phyloP scores from a whole-genome alignment of 2,888 invertebrate genomes.

The Oegoconia quadripuncta region DNA sequence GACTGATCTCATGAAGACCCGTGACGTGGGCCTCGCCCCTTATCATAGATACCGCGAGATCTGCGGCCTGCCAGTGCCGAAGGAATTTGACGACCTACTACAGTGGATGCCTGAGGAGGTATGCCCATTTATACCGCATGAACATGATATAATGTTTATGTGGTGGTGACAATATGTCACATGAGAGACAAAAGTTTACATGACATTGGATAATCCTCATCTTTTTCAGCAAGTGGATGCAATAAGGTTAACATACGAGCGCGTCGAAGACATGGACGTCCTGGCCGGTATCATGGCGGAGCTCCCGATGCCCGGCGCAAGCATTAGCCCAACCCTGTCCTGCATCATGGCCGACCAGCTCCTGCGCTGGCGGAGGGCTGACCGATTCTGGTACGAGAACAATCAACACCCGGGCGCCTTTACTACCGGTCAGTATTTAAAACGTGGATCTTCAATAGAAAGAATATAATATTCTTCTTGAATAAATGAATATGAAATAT shows the following conservation, averaged over 20 bases:
- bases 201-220: not conserved
- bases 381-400: slow-evolving; percentile 85
- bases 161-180: slow-evolving; percentile 71
- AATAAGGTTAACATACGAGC: slow-evolving; percentile 40
- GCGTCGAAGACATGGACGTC: slow-evolving; percentile 90
- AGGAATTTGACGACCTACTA: slow-evolving; percentile 84
- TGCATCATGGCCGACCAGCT: slow-evolving; percentile 92
- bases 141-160: slow-evolving; percentile 84
- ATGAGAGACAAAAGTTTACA: too few species aligned
- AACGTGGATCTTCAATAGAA: not conserved
- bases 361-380: slow-evolving; percentile 86
- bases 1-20: slow-evolving; percentile 59
- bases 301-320: slow-evolving; percentile 85
- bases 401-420: slow-evolving; percentile 27
- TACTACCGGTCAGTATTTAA: slow-evolving; percentile 23
- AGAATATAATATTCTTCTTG: not conserved
- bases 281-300: slow-evolving; percentile 95
- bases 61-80: slow-evolving; percentile 86
- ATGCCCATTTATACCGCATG: slow-evolving; percentile 82
- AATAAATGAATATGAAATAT: too few species aligned
- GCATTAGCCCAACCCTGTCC: slow-evolving; percentile 91
- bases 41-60: slow-evolving; percentile 91
- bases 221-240: slow-evolving; percentile 36
- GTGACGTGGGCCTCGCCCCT: slow-evolving; percentile 91
- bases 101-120: slow-evolving; percentile 78